Percentiles rank a stretch among this genome's conserved stretches.
phyloP scores from a whole-genome alignment of 2,113 vertebrate species.

The Corythaeola cristata region DNA sequence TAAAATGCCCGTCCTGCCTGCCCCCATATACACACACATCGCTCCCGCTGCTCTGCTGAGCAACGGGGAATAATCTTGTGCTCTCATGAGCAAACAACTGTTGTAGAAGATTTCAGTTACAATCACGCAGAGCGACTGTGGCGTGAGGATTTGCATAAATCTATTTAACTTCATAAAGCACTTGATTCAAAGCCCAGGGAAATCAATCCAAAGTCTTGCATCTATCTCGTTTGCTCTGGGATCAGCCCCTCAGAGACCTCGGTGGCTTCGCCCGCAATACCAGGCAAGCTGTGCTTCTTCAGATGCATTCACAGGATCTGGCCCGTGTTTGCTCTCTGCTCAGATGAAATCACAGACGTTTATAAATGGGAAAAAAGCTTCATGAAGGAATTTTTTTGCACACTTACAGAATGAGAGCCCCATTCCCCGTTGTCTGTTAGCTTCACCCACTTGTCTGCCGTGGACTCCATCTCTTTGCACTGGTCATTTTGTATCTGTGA shows the following conservation, averaged over 20 bases:
- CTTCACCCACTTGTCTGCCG: constrained; percentile 90
- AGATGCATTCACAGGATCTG: neutral
- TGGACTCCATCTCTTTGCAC: constrained; percentile 93
- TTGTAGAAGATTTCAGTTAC: neutral
- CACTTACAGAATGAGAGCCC: constrained; percentile 87
- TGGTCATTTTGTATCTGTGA: constrained; percentile 96
- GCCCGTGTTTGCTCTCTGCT: neutral
- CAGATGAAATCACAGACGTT: neutral
- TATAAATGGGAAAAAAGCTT: neutral
- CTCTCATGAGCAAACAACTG: neutral
- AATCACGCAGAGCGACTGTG: neutral
- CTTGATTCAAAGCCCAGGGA: neutral
- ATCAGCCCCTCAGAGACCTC: neutral
- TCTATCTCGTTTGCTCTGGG: neutral
- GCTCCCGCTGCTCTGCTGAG: neutral
- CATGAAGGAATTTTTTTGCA: neutral
- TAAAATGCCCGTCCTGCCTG: neutral
- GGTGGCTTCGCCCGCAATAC: neutral
- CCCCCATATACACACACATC: neutral
- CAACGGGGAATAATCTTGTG: neutral
- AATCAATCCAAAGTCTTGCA: neutral
- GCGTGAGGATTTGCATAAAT: neutral
- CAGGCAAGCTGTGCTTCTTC: neutral
- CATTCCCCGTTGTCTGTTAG: constrained; percentile 90
- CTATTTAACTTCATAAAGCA: neutral